These are phyloP conservation scores for Meleagris gallopavo DNA, from an alignment of 2,113 vertebrate genomes.

Conservation along the genomic window DNA sequence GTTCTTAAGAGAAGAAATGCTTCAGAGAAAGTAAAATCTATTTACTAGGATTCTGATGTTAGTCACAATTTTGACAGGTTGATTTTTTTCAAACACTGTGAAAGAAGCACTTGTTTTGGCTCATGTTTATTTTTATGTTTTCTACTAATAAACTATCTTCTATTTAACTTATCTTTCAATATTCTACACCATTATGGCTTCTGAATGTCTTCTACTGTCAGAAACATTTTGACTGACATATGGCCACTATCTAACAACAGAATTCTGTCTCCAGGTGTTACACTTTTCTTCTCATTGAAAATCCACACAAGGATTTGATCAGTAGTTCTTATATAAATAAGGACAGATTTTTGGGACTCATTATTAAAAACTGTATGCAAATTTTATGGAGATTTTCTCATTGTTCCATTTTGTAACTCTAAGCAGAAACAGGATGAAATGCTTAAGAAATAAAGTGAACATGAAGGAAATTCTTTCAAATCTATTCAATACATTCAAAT, in stretches of 20 bases:
- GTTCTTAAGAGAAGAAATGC: not conserved
- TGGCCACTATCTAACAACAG: not conserved
- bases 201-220: conserved; percentile 10
- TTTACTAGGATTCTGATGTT: not conserved
- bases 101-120: conserved; percentile 23
- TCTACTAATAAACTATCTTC: conserved; percentile 48
- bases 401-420: conserved; percentile 32
- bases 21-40: not conserved
- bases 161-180: conserved; percentile 28
- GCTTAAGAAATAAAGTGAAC: conserved; percentile 56
- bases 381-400: conserved; percentile 44
- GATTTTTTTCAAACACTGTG: not conserved
- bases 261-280: conserved; percentile 17
- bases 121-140: conserved; percentile 46
- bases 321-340: not conserved
- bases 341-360: not conserved
- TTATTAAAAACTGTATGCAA: conserved; percentile 14
- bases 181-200: not conserved
- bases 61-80: conserved; percentile 43
- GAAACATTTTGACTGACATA: conserved; percentile 4
- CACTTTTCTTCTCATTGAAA: not conserved
- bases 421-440: conserved; percentile 31
- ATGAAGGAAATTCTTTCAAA: conserved; percentile 61
- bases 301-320: not conserved
- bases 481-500: conserved; percentile 42